Conservation (phyloP, 2,888 invertebrate genomes). For the Trilocha varians region DNA sequence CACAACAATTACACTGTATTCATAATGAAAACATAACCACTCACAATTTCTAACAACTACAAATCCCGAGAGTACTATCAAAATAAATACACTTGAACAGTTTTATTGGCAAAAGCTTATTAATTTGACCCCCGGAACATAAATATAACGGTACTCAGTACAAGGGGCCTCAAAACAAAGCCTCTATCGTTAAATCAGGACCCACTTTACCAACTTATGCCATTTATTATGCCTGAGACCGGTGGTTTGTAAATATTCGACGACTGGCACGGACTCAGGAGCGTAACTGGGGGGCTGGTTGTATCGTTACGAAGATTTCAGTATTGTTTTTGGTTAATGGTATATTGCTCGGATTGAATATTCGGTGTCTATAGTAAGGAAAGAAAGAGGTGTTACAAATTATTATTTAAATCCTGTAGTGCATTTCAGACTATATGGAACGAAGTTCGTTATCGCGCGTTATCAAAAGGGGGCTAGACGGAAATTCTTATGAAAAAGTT, state of each 20-base stretch:
- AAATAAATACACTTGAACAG: conserved; percentile 4
- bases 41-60: neutral
- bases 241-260: conserved; percentile 34
- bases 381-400: too few relatives aligned
- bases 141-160: conserved; percentile 23
- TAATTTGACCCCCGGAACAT: conserved; percentile 26
- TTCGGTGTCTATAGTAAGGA: too few relatives aligned
- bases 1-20: neutral
- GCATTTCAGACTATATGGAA: too few relatives aligned
- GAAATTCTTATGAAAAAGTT: too few relatives aligned
- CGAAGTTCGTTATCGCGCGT: too few relatives aligned
- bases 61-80: neutral
- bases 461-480: too few relatives aligned
- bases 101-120: conserved; percentile 23
- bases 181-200: conserved; percentile 26
- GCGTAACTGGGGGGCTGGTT: too few relatives aligned
- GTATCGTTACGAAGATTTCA: too few relatives aligned
- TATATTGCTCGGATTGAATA: too few relatives aligned
- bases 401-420: too few relatives aligned
- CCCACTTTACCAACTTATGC: conserved; percentile 38
- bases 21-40: neutral
- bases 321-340: too few relatives aligned
- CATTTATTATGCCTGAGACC: conserved; percentile 42
- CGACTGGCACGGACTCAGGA: conserved; percentile 1
- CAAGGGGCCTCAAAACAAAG: conserved; percentile 24